These are phyloP conservation scores for Melanotaenia parkinsoni DNA, from an alignment of 2,797 vertebrate genomes.

Conservation along the genomic window DNA sequence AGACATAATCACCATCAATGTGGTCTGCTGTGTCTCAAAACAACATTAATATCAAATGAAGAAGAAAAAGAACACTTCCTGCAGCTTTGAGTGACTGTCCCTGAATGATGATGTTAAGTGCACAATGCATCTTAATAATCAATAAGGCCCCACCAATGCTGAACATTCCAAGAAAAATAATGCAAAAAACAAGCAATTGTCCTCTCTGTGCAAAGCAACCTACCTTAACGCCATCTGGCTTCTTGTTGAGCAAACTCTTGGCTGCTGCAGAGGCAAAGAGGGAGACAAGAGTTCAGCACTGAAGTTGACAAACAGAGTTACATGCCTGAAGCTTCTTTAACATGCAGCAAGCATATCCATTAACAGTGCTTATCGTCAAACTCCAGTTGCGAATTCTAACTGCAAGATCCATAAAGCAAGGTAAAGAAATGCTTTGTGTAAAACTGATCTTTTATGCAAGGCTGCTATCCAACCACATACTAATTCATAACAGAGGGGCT, in stretches of 20 bases:
- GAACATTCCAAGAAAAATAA: constrained; percentile 50
- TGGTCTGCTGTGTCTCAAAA: constrained; percentile 19
- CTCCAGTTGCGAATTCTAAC: constrained; percentile 60
- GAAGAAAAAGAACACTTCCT: constrained; percentile 22
- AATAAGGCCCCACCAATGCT: constrained; percentile 48
- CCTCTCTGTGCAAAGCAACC: constrained; percentile 64
- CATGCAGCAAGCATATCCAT: constrained; percentile 76
- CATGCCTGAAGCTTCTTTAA: constrained; percentile 50
- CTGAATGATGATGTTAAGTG: constrained; percentile 67
- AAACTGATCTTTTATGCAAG: constrained; percentile 42
- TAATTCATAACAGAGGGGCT: constrained; percentile 34
- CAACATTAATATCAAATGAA: constrained; percentile 16
- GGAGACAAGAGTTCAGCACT: constrained; percentile 47
- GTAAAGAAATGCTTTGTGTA: constrained; percentile 39
- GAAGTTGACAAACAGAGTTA: constrained; percentile 24
- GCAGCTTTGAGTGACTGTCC: constrained; percentile 60
- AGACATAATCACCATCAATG: constrained; percentile 5
- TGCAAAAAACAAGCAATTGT: constrained; percentile 50
- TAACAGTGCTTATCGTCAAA: constrained; percentile 59
- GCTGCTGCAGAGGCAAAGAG: constrained; percentile 88
- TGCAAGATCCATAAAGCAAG: constrained; percentile 61
- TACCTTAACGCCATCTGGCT: constrained; percentile 96
- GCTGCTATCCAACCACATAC: constrained; percentile 18
- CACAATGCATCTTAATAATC: constrained; percentile 61
- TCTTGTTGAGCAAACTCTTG: constrained; percentile 97